phyloP scores from a whole-genome alignment of 64 coral and sea anemone genomes.

The Stichodactyla helianthus region DNA sequence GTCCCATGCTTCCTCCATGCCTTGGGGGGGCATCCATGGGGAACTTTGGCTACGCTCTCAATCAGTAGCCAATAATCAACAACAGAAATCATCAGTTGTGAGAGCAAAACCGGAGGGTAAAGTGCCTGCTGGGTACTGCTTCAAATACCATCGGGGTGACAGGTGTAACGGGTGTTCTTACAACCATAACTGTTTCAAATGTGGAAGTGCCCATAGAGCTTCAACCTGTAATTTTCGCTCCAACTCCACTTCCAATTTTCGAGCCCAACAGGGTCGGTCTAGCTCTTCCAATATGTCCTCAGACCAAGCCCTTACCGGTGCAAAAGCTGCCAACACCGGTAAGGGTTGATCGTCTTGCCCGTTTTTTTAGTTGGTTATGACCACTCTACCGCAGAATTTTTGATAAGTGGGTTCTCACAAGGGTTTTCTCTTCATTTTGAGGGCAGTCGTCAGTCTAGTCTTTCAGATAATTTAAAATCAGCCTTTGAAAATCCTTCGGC shows the following conservation, averaged over 20 bases:
- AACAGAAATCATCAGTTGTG: not conserved
- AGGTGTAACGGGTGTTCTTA: not conserved
- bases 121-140: not conserved
- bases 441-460: not conserved
- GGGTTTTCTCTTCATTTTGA: conserved; percentile 10
- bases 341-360: not conserved
- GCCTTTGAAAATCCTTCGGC: conserved; percentile 19
- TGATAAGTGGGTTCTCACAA: not conserved
- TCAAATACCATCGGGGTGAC: not conserved
- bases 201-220: not conserved
- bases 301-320: not conserved
- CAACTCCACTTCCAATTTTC: not conserved
- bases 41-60: conserved; percentile 21
- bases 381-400: not conserved
- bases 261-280: not conserved
- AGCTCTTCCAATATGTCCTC: not conserved
- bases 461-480: not conserved
- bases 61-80: not conserved
- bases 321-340: conserved; percentile 21
- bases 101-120: not conserved
- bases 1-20: conserved; percentile 7
- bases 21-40: conserved; percentile 5
- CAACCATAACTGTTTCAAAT: not conserved
- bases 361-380: conserved; percentile 1
- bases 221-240: not conserved